phyloP scores from a whole-genome alignment of 2,888 invertebrate genomes.

The Drosophila vallismaia region DNA sequence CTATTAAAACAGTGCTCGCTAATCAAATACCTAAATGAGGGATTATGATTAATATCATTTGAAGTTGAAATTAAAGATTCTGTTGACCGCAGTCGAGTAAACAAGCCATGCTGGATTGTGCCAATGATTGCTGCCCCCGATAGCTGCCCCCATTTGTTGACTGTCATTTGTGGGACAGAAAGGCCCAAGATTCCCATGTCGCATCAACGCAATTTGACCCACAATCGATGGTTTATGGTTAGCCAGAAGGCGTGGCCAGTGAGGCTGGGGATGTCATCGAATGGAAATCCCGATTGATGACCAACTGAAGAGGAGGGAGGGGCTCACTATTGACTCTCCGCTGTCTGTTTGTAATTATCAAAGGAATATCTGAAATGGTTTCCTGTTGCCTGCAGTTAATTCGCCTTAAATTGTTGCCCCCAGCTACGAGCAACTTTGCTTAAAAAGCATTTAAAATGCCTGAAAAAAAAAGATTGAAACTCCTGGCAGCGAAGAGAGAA shows the following conservation, averaged over 20 bases:
- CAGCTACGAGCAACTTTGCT: conserved; percentile 6
- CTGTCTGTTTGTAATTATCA: conserved; percentile 53
- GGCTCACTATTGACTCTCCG: conserved; percentile 24
- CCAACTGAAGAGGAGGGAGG: conserved; percentile 14
- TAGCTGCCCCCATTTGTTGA: conserved; percentile 22
- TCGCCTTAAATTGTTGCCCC: conserved; percentile 52
- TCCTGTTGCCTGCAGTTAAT: conserved; percentile 47
- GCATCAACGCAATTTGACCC: conserved; percentile 43
- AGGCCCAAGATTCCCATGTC: conserved; percentile 30
- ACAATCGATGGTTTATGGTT: conserved; percentile 46
- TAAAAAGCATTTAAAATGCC: conserved; percentile 21
- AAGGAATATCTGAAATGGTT: conserved; percentile 47
- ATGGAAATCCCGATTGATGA: conserved; percentile 31
- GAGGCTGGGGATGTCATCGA: conserved; percentile 24
- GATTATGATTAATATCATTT: conserved; percentile 1
- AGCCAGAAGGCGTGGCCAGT: conserved; percentile 32
- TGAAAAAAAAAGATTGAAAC: conserved; percentile 10
- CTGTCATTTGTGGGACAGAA: conserved; percentile 15
- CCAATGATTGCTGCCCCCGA: conserved; percentile 36
- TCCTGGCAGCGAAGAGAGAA: conserved; percentile 7
- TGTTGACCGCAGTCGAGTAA: conserved; percentile 22
- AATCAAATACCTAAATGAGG: not conserved
- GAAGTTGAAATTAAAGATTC: conserved; percentile 11
- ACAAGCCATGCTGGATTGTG: conserved; percentile 12
- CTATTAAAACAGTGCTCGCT: not conserved